phyloP scores from a whole-genome alignment of 2,113 vertebrate species.

The Lipophrys pholis region DNA sequence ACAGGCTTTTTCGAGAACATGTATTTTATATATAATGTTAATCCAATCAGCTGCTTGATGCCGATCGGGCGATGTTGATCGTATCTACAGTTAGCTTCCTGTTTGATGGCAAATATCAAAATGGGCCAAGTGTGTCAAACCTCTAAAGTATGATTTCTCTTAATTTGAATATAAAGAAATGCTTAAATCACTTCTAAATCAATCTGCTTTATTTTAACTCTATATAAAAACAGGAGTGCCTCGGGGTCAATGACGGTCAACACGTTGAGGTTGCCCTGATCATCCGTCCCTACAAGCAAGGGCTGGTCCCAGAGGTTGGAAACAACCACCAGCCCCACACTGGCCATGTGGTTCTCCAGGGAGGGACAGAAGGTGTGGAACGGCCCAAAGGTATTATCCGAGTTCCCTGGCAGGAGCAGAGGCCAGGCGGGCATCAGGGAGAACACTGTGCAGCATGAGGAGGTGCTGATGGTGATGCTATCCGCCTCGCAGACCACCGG shows the following conservation, averaged over 20 bases:
- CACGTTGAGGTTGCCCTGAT: constrained; percentile 23
- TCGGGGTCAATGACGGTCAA: constrained; percentile 38
- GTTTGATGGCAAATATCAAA: too few relatives aligned
- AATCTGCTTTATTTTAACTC: too few relatives aligned
- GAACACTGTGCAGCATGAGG: constrained; percentile 85
- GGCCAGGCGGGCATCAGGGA: constrained; percentile 90
- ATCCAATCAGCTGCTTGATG: too few relatives aligned
- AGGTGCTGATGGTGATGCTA: constrained; percentile 86
- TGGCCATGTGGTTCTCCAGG: constrained; percentile 97
- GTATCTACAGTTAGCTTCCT: too few relatives aligned
- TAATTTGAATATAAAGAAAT: too few relatives aligned
- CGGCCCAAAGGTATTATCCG: constrained; percentile 88
- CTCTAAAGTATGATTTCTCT: too few relatives aligned
- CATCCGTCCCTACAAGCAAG: constrained; percentile 86
- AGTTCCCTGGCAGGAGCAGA: constrained; percentile 91
- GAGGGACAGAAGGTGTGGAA: constrained; percentile 94
- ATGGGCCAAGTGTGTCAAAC: too few relatives aligned
- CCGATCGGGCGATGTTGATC: too few relatives aligned
- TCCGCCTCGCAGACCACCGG: constrained; percentile 88
- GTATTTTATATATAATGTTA: too few relatives aligned
- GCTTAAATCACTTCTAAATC: too few relatives aligned
- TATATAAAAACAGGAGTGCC: too few relatives aligned
- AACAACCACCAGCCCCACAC: constrained; percentile 91
- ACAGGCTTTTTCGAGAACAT: too few relatives aligned
- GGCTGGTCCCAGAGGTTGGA: constrained; percentile 93